phyloP scores from a whole-genome alignment of 1,140 invertebrate genomes.

The Sminthurides bifidus region DNA sequence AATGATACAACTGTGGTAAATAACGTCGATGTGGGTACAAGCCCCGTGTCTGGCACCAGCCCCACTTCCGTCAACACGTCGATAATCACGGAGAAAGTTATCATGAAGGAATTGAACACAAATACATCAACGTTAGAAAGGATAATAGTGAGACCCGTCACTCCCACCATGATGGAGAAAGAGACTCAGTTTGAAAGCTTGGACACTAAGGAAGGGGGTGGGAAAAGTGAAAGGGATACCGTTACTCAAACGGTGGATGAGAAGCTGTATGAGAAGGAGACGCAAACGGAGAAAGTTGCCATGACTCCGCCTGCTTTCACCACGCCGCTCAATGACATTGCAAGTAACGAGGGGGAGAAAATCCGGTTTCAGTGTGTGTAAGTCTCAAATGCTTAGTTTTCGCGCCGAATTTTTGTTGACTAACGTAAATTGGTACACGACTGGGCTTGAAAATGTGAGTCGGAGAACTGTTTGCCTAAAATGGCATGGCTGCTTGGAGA shows the following conservation, averaged over 20 bases:
- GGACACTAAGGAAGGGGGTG: not conserved
- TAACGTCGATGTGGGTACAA: no score
- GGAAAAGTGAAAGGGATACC: slow-evolving; percentile 17
- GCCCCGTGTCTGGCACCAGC: no score
- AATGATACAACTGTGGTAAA: no score
- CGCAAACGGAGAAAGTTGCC: slow-evolving; percentile 14
- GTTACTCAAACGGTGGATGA: slow-evolving; percentile 21
- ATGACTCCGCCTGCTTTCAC: slow-evolving; percentile 35
- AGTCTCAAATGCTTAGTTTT: slow-evolving; percentile 19
- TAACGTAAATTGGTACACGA: no score
- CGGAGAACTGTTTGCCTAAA: no score
- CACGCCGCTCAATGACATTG: slow-evolving; percentile 51
- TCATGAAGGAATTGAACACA: slow-evolving; percentile 39
- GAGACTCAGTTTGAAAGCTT: slow-evolving; percentile 21
- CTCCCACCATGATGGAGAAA: slow-evolving; percentile 13
- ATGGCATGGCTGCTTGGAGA: no score
- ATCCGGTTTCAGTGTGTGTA: slow-evolving; percentile 51
- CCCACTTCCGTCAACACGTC: no score
- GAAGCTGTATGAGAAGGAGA: slow-evolving; percentile 4
- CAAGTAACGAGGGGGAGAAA: slow-evolving; percentile 58
- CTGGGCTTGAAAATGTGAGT: no score
- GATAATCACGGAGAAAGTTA: not conserved
- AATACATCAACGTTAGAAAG: no score
- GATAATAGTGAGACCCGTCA: slow-evolving; percentile 25
- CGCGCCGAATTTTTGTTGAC: no score